Base-by-base conservation (phyloP, 2,888 invertebrate species). In the Amorpha juglandis region DNA sequence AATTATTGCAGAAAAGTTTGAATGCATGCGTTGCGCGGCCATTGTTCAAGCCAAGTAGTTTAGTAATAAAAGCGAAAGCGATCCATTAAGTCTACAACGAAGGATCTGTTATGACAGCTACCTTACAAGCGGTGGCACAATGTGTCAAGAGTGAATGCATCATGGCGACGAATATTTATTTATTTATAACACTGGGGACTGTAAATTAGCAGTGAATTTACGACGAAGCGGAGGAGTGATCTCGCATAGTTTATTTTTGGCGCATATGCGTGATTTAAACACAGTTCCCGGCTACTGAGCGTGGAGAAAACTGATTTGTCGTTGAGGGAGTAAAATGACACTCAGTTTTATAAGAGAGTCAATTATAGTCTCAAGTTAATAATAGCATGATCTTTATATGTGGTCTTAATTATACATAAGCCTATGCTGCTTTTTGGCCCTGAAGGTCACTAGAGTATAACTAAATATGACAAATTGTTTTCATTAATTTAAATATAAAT, bases 141-240 rank as follows among this genome's bases (percentile, higher is more conserved):
- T 88, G 83, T 90, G 90, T 89, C 91, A 88, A 58, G 79, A 80
- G 79, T 83, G 84, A 83, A 87, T 87, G 83, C 82, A 86, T 58
- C 58, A 58, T 79, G 79, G 82, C 83, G 85, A 84, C 81, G 84
- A 85, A 88, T 91, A 92, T 92, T 91, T 92, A 91, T 92, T 91
- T 92, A 92, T 91, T 90, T 91, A 92, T 91, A 91, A 88, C 88
- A 88, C 83, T 82, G 87, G 87, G 88, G 88, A 91, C 91, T 86
- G 92, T 93, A 93, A 93, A 94, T 94, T 94, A 93, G 89, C 90
- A 84, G 86, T 85, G 85, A 91, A 93, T 93, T 91, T 92, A 92
- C 90, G 87, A 84, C 87, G 83, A 78, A 78, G 78, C 84, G 82
- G 84, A 84, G 89, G 80, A 89, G 87, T 87, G 89, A 88, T 89